Evolutionary conservation across 2,888 invertebrate species (phyloP), one percentile per base, ranked within the genome.

Genomic region (Zaprionus lineosus): DNA sequence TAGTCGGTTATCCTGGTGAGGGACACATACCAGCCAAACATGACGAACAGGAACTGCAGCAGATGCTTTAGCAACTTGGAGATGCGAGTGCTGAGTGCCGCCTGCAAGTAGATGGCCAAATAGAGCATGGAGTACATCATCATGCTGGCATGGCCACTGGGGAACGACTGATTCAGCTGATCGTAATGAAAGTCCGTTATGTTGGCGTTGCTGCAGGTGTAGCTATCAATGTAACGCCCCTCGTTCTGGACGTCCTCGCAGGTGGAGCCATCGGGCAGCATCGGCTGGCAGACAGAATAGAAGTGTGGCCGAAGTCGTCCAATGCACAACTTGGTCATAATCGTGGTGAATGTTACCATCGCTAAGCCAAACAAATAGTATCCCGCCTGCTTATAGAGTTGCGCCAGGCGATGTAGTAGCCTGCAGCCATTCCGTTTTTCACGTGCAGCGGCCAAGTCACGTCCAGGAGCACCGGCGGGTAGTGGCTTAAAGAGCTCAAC

Each of bases 131-230:
- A 93, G 86, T 94, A 97, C 71, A 95, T 94, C 9, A 95, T 94
- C 91, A 96, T 95, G 8, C 96, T 96, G 24, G 97, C 95, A 90
- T 97, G 97, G 12, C 96, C 97, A 62, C 97, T 97, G 53, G 97
- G 97, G 90, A 97, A 97, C n/a, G 97, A 97, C 64, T 97, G 92
- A 86, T 94, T 92, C 91, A 94, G 92, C 88, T 95, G 94, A 78
- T 94, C 94, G 75, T 94, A 89, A 43, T 93, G 89, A 76, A 90
- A 86, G 66, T 91, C 89, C 16, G 89, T 83, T 11, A 89, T 58
- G 46, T 93, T 91, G 0, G 89, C 90, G 34, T 90, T 91, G 34
- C 88, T 86, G 81, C 96, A 96, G 6, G 91, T 92, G 91, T 94
- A 98, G 88, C 91, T 92, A 89, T 91, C 95, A 58, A 95, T 93